phyloP scores from a whole-genome alignment of 2,888 invertebrate species.

The Pseudolycoriella hygida region DNA sequence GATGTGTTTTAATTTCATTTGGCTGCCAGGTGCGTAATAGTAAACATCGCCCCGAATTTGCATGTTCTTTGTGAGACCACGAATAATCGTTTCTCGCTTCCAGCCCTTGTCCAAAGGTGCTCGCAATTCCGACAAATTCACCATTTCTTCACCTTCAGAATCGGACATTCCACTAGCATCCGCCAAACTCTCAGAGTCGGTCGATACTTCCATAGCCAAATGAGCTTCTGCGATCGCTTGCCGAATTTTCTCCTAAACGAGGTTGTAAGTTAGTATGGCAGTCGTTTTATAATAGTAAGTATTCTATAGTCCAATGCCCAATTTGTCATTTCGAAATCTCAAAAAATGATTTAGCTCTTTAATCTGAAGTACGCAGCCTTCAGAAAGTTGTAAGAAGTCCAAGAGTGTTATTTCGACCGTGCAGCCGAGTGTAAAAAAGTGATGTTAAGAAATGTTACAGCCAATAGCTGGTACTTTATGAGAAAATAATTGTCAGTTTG shows the following conservation, averaged over 20 bases:
- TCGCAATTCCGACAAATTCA: conserved; percentile 34
- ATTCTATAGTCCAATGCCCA: too few species aligned
- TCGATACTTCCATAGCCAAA: conserved; percentile 34
- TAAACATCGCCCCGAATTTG: conserved; percentile 85
- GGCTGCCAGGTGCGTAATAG: conserved; percentile 56
- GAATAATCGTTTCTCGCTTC: conserved; percentile 83
- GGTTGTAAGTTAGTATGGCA: too few species aligned
- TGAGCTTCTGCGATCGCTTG: conserved; percentile 35
- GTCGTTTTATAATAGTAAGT: too few species aligned
- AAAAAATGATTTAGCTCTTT: too few species aligned
- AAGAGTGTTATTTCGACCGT: too few species aligned
- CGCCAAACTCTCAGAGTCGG: conserved; percentile 39
- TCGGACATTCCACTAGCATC: conserved; percentile 39
- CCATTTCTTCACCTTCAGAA: conserved; percentile 33
- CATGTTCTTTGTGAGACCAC: conserved; percentile 70
- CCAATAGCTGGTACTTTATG: too few species aligned
- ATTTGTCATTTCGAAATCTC: too few species aligned
- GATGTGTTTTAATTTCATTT: conserved; percentile 40
- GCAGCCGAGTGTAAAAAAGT: too few species aligned
- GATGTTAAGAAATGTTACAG: too few species aligned
- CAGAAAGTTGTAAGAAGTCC: too few species aligned
- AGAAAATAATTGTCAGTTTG: too few species aligned
- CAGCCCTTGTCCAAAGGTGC: conserved; percentile 62
- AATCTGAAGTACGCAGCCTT: too few species aligned
- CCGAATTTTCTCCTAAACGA: conserved; percentile 34